Conservation (phyloP, 1,140 invertebrate genomes). For the Dysdera silvatica region DNA sequence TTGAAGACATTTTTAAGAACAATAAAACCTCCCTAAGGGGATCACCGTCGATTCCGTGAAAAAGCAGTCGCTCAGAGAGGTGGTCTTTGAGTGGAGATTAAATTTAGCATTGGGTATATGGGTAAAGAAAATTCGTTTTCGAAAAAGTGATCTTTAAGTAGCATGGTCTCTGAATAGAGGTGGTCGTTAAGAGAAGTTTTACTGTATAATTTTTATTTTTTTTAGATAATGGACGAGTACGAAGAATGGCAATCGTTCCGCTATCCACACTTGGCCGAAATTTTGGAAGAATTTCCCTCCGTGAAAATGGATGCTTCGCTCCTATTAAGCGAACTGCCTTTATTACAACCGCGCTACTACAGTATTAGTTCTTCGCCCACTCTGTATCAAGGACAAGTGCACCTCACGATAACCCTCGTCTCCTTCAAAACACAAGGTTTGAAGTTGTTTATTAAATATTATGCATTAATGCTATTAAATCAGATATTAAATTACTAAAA, state of each 20-base stretch:
- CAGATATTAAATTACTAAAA: no score
- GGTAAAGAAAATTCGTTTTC: no score
- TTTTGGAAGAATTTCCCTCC: slow-evolving; percentile 43
- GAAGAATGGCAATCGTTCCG: slow-evolving; percentile 42
- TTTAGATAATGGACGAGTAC: slow-evolving; percentile 40
- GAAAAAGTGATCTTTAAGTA: no score
- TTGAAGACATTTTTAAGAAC: no score
- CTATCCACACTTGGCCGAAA: slow-evolving; percentile 41
- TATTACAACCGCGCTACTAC: slow-evolving; percentile 45
- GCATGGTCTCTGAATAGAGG: no score
- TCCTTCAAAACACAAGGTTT: slow-evolving; percentile 39
- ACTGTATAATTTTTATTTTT: neutral
- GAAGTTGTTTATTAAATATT: neutral
- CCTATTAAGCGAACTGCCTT: slow-evolving; percentile 42
- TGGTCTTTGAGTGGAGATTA: no score
- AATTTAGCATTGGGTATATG: no score
- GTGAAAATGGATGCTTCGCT: slow-evolving; percentile 40
- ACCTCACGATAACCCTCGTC: slow-evolving; percentile 43
- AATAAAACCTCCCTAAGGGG: no score
- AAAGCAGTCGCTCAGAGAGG: no score
- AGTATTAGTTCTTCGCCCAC: slow-evolving; percentile 43
- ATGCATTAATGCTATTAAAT: neutral
- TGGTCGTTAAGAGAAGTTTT: neutral
- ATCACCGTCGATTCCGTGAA: no score
- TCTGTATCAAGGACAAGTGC: slow-evolving; percentile 39